These are phyloP conservation scores for Mnemiopsis leidyi DNA, from an alignment of 37 sponge, comb jelly and placozoan species.

Conservation along the genomic window DNA sequence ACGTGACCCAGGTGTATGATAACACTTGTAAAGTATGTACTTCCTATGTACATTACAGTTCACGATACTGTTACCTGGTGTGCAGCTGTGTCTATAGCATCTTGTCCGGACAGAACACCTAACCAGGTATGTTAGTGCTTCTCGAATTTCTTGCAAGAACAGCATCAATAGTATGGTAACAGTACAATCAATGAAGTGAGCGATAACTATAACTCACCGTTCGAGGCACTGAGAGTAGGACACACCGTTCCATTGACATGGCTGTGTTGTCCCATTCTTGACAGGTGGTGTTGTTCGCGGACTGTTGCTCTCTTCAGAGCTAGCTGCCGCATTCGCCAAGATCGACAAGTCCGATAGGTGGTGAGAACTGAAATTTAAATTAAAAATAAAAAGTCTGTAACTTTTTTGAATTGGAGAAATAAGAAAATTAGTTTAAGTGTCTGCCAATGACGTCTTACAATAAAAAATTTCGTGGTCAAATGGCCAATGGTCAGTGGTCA, in stretches of 20 bases:
- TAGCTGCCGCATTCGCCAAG: slow-evolving; percentile 44
- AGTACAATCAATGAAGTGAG: background rate
- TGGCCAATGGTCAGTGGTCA: no score
- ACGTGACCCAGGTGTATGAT: no score
- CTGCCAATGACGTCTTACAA: no score
- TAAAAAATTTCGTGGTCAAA: no score
- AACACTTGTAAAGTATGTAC: no score
- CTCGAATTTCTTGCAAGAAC: background rate
- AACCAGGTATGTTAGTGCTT: background rate
- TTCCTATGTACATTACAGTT: no score
- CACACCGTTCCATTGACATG: background rate
- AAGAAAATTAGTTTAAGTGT: no score
- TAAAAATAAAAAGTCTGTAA: no score
- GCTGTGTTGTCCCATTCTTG: background rate
- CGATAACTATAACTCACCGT: background rate
- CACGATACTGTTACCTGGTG: no score
- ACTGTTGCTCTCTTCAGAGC: slow-evolving; percentile 63
- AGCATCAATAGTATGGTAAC: background rate
- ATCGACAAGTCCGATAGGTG: slow-evolving; percentile 54
- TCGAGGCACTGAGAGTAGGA: background rate
- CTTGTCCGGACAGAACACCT: no score
- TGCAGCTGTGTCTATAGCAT: no score
- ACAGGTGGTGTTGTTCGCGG: slow-evolving; percentile 30
- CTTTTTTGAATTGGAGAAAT: no score
- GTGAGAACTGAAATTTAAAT: slow-evolving; percentile 33